phyloP scores from a whole-genome alignment of 2,797 vertebrate genomes.

The Hippopotamyrus pictus region DNA sequence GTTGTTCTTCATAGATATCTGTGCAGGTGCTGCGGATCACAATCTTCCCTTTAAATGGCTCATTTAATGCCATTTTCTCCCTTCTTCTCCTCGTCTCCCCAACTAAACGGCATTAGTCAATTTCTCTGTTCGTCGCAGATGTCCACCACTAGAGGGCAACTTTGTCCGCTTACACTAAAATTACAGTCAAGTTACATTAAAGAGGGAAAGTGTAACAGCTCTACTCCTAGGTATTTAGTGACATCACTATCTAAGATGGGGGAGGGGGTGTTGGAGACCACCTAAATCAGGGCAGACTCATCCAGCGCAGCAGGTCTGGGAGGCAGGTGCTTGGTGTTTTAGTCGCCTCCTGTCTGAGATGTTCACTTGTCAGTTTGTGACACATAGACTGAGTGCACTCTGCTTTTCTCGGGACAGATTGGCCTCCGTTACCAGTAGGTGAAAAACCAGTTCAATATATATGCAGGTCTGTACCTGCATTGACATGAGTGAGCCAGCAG shows the following conservation, averaged over 20 bases:
- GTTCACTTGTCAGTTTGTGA: background rate
- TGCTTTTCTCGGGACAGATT: background rate
- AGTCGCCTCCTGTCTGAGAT: background rate
- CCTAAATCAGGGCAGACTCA: background rate
- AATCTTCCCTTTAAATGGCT: background rate
- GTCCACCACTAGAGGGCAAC: background rate
- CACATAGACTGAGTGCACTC: background rate
- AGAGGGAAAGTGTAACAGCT: background rate
- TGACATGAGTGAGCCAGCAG: constrained; percentile 44
- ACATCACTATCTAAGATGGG: background rate
- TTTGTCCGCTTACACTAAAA: background rate
- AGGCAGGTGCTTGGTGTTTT: background rate
- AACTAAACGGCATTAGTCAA: background rate
- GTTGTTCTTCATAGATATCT: background rate
- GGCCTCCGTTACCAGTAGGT: background rate
- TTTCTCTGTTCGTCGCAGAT: background rate
- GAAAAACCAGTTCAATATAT: background rate
- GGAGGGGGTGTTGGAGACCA: background rate
- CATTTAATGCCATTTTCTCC: background rate
- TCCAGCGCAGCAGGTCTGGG: background rate
- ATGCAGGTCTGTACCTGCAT: background rate
- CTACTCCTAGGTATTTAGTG: background rate
- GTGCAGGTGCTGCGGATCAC: background rate
- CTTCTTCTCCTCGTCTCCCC: background rate
- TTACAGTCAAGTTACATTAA: background rate